Evolutionary conservation across 2,113 vertebrate species (phyloP).

Genomic region (Oxyura jamaicensis): DNA sequence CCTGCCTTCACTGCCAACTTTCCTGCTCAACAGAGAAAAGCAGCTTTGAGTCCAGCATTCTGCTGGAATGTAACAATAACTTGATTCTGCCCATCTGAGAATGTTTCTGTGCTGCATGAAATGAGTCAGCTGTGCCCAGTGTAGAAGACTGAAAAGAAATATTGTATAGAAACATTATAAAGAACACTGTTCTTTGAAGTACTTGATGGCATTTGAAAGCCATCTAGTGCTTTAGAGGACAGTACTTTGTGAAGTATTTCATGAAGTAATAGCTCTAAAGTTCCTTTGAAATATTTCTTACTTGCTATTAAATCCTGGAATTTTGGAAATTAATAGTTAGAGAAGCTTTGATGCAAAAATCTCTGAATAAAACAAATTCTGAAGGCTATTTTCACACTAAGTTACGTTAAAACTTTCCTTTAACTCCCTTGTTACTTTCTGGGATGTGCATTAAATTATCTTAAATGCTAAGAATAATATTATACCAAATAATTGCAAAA

Average conservation of each 20-base stretch:
- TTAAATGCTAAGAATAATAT: constrained; percentile 8
- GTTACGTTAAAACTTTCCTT: neutral
- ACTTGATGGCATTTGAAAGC: neutral
- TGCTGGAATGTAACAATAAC: neutral
- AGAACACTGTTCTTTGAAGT: constrained; percentile 5
- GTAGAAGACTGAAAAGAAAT: neutral
- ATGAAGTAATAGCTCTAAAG: neutral
- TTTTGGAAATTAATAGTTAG: constrained; percentile 13
- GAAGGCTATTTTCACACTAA: neutral
- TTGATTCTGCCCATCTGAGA: neutral
- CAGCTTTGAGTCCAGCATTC: neutral
- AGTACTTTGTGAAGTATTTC: constrained; percentile 20
- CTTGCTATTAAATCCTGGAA: constrained; percentile 38
- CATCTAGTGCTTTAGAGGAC: neutral
- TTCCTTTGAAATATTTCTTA: neutral
- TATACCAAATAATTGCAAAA: neutral
- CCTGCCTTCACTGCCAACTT: neutral
- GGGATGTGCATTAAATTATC: neutral
- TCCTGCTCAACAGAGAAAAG: neutral
- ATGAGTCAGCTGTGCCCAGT: neutral
- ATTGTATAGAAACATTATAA: neutral
- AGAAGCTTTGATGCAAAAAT: constrained; percentile 33
- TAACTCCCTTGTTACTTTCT: neutral
- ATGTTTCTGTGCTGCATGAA: rapidly evolving
- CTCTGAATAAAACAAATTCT: constrained; percentile 28